These are phyloP conservation scores for Seira musarum DNA, from an alignment of 2,888 invertebrate genomes.

Conservation along the genomic window DNA sequence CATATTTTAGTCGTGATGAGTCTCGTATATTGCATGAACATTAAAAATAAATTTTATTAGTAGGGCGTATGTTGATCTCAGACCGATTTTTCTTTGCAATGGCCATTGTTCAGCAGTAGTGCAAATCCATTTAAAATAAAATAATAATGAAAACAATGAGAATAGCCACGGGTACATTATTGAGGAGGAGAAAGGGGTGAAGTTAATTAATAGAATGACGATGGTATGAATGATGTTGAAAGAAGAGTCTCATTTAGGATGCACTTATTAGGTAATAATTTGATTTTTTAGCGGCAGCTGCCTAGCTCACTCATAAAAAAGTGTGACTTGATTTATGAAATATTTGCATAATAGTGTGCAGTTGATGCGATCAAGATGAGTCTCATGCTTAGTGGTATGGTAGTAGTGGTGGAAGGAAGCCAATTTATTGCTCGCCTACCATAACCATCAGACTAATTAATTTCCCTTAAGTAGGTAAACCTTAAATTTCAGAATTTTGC, in stretches of 20 bases:
- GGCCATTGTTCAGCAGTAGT: background rate
- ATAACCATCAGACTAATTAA: too few species aligned
- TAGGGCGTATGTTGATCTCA: background rate
- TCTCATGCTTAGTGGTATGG: background rate
- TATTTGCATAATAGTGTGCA: background rate
- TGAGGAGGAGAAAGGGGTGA: background rate
- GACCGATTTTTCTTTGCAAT: background rate
- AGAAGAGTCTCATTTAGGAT: background rate
- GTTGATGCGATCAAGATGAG: background rate
- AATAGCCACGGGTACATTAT: background rate
- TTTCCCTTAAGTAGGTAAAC: too few species aligned
- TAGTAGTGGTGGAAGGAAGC: background rate
- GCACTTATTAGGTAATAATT: background rate
- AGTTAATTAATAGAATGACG: background rate
- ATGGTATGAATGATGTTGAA: background rate
- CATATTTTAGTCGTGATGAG: too few species aligned
- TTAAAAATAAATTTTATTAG: too few species aligned
- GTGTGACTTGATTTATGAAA: background rate
- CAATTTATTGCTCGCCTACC: too few species aligned
- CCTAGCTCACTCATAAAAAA: background rate
- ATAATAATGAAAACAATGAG: background rate
- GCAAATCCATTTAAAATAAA: background rate
- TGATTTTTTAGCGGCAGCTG: background rate
- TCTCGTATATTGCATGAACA: too few species aligned
- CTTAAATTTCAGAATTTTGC: too few species aligned